phyloP scores from a whole-genome alignment of 1,140 invertebrate species.

The Bathynomus jamesi region DNA sequence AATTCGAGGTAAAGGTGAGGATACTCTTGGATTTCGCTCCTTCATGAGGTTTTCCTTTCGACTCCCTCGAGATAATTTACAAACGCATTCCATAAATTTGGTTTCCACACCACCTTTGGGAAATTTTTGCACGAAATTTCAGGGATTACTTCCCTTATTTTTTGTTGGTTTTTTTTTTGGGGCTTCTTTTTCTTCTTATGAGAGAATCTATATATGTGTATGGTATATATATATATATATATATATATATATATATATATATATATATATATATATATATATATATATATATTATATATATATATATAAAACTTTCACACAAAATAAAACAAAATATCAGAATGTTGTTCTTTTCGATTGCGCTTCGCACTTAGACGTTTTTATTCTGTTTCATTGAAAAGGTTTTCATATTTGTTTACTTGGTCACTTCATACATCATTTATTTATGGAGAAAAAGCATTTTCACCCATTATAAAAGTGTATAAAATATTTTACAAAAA shows the following conservation, averaged over 20 bases:
- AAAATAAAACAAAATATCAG: no score
- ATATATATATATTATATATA: neutral
- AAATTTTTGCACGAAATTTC: neutral
- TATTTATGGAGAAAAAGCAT: no score
- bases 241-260: neutral
- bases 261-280: neutral
- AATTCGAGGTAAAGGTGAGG: neutral
- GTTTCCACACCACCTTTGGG: neutral
- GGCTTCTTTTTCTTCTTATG: neutral
- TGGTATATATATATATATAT: neutral
- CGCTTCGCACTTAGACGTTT: no score
- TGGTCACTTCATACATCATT: no score
- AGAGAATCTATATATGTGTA: neutral
- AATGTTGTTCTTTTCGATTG: no score
- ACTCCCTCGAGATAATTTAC: neutral
- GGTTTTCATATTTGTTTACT: no score
- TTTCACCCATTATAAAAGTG: no score
- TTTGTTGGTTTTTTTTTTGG: neutral
- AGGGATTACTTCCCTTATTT: neutral
- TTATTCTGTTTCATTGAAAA: no score
- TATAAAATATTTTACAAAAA: no score
- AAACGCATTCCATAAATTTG: neutral
- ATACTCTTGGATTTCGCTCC: neutral
- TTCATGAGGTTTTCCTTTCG: neutral
- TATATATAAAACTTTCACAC: no score